Conservation (phyloP, 2,888 invertebrate species). For the Drosophila nr. medialis region DNA sequence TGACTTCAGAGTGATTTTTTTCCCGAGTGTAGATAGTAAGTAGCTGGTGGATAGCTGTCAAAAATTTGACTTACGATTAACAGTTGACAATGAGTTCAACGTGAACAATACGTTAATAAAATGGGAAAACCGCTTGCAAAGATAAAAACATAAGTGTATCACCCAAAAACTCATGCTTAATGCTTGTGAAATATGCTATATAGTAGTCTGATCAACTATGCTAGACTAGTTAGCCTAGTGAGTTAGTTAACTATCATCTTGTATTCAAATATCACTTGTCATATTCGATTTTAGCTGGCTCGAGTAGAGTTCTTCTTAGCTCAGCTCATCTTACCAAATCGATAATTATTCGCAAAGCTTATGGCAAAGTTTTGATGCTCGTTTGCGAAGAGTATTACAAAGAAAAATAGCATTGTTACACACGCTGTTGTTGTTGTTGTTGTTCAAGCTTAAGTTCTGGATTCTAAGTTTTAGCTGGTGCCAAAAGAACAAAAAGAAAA, state of each 20-base stretch:
- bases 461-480: constrained; percentile 34
- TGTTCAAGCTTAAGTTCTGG: constrained; percentile 26
- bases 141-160: neutral
- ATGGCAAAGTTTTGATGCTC: neutral
- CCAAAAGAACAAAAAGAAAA: constrained; percentile 45
- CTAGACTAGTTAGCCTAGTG: neutral
- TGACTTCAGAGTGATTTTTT: neutral
- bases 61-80: too few species aligned
- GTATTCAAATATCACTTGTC: neutral
- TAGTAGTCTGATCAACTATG: neutral
- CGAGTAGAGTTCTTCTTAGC: neutral
- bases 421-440: constrained; percentile 22
- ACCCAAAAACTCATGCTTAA: neutral
- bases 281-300: neutral
- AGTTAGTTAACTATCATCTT: neutral
- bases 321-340: neutral
- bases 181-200: neutral
- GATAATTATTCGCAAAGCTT: neutral
- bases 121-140: too few species aligned
- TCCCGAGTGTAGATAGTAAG: neutral
- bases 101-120: too few species aligned
- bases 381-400: constrained; percentile 36
- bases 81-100: neutral
- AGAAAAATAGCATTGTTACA: constrained; percentile 48
- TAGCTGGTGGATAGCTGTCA: too few species aligned